Evolutionary conservation across 2,888 invertebrate species (phyloP).

Genomic region (Leptopilina syphax): DNA sequence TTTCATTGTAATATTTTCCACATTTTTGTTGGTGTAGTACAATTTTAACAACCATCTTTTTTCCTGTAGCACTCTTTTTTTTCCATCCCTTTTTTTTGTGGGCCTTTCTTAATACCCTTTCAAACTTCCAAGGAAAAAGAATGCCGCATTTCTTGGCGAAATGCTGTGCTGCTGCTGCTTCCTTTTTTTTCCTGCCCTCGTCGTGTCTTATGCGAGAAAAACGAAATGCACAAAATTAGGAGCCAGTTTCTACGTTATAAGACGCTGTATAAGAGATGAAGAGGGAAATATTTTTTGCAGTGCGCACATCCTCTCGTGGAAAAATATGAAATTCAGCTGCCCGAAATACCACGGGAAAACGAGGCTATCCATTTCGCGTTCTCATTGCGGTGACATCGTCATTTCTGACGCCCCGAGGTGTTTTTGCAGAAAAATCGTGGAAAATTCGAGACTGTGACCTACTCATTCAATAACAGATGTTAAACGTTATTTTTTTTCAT

Average conservation of each 20-base stretch:
- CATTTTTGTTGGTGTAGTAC: no score
- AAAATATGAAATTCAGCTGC: constrained; percentile 32
- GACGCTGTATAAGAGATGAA: neutral
- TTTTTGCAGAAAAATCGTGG: constrained; percentile 34
- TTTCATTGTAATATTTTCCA: no score
- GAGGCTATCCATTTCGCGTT: constrained; percentile 49
- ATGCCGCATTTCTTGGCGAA: neutral
- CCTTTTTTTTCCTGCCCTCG: neutral
- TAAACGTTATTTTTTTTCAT: neutral
- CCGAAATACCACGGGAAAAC: constrained; percentile 44
- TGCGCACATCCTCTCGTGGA: constrained; percentile 13
- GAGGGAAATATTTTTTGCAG: constrained; percentile 35
- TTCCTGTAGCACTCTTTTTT: neutral
- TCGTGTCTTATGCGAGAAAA: neutral
- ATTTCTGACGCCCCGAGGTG: constrained; percentile 46
- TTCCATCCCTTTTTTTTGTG: neutral
- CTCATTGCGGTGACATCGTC: constrained; percentile 52
- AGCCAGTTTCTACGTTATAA: neutral
- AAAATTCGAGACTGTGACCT: constrained; percentile 5
- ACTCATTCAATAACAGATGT: neutral
- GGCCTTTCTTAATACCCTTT: constrained; percentile 1
- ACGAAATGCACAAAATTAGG: constrained; percentile 13
- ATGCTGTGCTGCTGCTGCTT: neutral
- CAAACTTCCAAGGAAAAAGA: neutral
- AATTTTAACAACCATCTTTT: neutral